These are phyloP conservation scores for Spilarctia lutea DNA, from an alignment of 2,888 invertebrate genomes.

Conservation along the genomic window DNA sequence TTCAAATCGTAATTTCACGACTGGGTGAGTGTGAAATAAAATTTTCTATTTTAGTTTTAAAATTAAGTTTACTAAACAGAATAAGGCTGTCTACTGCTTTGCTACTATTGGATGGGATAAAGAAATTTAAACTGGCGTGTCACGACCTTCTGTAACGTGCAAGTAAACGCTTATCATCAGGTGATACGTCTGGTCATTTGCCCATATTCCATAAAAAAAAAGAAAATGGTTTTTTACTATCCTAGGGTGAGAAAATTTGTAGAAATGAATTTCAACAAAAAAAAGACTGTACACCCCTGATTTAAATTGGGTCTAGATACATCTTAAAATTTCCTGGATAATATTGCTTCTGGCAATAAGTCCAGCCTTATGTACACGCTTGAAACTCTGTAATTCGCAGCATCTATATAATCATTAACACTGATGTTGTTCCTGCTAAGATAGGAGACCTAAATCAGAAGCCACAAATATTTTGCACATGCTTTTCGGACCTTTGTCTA, in stretches of 20 bases:
- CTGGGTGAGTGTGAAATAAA: not conserved
- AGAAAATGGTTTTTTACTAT: too few relatives aligned
- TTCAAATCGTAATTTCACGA: not conserved
- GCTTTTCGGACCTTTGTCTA: not conserved
- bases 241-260: not conserved
- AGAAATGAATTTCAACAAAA: too few relatives aligned
- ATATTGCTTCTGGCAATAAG: too few relatives aligned
- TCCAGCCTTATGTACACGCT: too few relatives aligned
- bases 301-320: too few relatives aligned
- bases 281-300: too few relatives aligned
- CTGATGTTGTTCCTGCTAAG: not conserved
- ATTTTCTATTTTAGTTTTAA: not conserved
- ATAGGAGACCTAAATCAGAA: not conserved
- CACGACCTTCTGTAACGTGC: not conserved
- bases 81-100: not conserved
- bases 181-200: too few relatives aligned
- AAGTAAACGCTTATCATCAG: too few relatives aligned
- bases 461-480: not conserved
- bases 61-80: not conserved
- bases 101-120: not conserved
- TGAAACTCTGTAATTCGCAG: too few relatives aligned
- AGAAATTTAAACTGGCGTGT: not conserved
- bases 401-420: not conserved
- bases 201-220: too few relatives aligned
- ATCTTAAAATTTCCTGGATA: too few relatives aligned